Base-by-base conservation (phyloP, 1,140 invertebrate genomes). In the Bactericera cockerelli region DNA sequence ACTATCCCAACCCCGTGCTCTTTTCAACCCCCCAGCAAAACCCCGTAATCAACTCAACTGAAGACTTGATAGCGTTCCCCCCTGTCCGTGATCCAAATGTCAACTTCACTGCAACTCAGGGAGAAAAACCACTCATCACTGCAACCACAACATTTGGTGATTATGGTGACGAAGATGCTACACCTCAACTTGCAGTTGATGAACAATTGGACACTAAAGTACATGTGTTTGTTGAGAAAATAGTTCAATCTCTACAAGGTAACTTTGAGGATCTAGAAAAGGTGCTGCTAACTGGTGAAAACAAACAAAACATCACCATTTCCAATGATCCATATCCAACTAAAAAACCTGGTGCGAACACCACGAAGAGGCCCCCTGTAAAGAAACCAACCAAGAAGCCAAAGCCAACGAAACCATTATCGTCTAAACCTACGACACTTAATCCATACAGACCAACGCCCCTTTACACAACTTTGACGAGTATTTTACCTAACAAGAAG, bases 81-180 rank as follows among this genome's bases (percentile, higher is more conserved):
- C 87, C 87, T 0, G 87, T 87, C 1, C 76, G 86, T 56, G 87
- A 89, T 69, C 87, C 87, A 0, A 83, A 86, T 71, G 70, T 87
- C 0, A 88, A 87, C 59, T 70, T 77, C 22, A 71, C 77, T 1
- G 70, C 76, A 1, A 68, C 75, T 0, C 57, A 81, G 79, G 55
- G 76, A 75, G 63, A 65, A 10, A 61, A 63, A 57, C 62, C 63
- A n/a, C 25, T 56, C 24, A 56, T 49, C 28, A 62, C 33, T 13
- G 28, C 53, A 4, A 57, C 59, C 0, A 60, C 54, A 22, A 59
- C 56, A 4, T 42, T 31, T 16, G 33, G 19, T 22, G 62, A 59
- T 16, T 59, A 59, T 21, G 62, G 59, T 55, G 63, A 66, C 28
- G 62, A 66, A 49, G 80, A 83, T 58, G 79, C 83, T 1, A 86